A percentile compares a stretch with the other conserved stretches of the same genome.
These are phyloP conservation scores for Mesembrinibis cayennensis DNA, from an alignment of 2,113 vertebrate species.

Conservation along the genomic window DNA sequence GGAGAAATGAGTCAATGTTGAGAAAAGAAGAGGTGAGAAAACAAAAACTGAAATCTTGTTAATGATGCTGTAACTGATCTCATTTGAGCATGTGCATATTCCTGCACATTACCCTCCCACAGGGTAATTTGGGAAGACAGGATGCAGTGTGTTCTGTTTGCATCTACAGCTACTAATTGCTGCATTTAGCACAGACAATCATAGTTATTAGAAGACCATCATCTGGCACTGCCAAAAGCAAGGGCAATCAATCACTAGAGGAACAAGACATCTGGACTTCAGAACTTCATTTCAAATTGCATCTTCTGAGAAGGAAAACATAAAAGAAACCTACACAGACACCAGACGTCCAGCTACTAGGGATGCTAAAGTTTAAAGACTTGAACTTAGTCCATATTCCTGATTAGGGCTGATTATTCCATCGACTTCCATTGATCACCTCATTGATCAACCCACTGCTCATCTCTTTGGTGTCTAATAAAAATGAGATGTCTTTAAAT, in stretches of 20 bases:
- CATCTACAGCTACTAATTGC: neutral
- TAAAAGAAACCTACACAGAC: neutral
- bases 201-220: neutral
- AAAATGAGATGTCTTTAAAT: neutral
- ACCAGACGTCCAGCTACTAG: neutral
- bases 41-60: neutral
- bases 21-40: neutral
- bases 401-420: neutral
- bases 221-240: neutral
- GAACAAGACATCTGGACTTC: neutral
- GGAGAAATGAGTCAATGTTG: neutral
- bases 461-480: neutral
- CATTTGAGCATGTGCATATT: neutral
- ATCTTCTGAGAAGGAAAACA: neutral
- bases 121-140: neutral
- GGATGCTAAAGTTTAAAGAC: neutral
- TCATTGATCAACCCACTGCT: neutral
- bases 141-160: neutral
- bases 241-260: neutral
- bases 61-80: neutral
- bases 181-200: neutral
- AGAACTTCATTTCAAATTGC: neutral
- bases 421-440: neutral
- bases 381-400: neutral
- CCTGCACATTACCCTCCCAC: neutral